A percentile compares a stretch with the other conserved stretches of the same genome.
Conservation (phyloP, 2,113 vertebrate species). For the Cheilinus undulatus region DNA sequence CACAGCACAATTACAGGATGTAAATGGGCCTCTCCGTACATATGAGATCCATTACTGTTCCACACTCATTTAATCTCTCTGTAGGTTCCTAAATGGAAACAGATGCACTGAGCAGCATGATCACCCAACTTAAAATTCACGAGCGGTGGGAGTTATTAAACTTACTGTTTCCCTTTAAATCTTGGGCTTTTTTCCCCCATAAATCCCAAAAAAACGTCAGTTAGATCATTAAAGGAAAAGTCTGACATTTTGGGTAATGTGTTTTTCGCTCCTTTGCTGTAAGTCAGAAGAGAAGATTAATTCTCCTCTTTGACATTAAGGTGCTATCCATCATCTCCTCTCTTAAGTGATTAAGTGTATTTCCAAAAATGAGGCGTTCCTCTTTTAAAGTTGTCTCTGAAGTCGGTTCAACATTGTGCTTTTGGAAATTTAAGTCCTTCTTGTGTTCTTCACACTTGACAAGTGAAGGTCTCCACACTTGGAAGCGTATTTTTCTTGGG, state of each 20-base stretch:
- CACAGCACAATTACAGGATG: slow-evolving; percentile 57
- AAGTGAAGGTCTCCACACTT: slow-evolving; percentile 14
- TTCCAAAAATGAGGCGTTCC: background rate
- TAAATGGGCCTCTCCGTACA: slow-evolving; percentile 61
- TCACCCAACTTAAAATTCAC: slow-evolving; percentile 41
- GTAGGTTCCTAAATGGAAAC: slow-evolving; percentile 69
- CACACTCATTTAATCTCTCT: slow-evolving; percentile 63
- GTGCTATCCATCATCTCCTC: background rate
- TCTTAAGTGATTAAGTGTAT: background rate
- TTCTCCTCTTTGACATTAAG: background rate
- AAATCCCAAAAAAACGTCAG: background rate
- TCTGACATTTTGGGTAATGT: background rate
- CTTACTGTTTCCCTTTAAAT: slow-evolving; percentile 25
- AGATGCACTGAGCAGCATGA: slow-evolving; percentile 59
- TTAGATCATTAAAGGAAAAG: background rate
- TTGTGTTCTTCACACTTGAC: slow-evolving; percentile 2
- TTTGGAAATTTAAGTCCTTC: background rate
- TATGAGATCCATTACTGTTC: slow-evolving; percentile 59
- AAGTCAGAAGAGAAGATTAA: background rate
- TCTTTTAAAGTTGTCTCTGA: background rate
- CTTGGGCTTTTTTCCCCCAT: background rate
- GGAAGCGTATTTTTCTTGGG: slow-evolving; percentile 17
- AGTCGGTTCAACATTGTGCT: background rate
- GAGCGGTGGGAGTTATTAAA: slow-evolving; percentile 36
- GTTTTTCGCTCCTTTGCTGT: background rate